Base-by-base conservation (phyloP, 2,888 invertebrate genomes). In the Stenodema calcarata region DNA sequence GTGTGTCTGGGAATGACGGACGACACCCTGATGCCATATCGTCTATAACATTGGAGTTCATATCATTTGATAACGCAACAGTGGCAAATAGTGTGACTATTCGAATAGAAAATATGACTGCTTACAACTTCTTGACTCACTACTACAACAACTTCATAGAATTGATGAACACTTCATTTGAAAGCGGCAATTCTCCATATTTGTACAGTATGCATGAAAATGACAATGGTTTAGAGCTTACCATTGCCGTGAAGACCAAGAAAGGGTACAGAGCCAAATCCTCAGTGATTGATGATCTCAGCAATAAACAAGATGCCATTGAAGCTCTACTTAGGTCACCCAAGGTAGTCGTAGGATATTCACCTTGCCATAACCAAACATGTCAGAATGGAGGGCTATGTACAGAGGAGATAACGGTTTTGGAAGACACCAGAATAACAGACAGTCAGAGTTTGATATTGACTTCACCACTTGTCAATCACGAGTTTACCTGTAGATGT, bases 1-100 rank as follows among this genome's bases (percentile, higher is more conserved):
- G 94, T 42, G 94, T 98, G 0, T 94, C 95, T 11, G 98, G 98
- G 0, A 97, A 96, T 91, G 99, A 99, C 91, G 98, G 98, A 0
- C 94, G 94, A 89, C 97, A 97, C 90, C 93, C 93, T 86, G 95
- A 96, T 91, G 98, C 98, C 0, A 92, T 94, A n/a, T 98, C 98
- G 0, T 95, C 95, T 9, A 95, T 97, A 2, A 95, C 95, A 6
- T 94, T 98, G 0, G 95, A 96, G 90, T 97, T 97, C 90, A 92
- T 95, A 81, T 93, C 93, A 2, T 96, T 97, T 90, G 94, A 95
- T 89, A 97, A 97, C 90, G 91, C 92, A 16, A 97, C 97, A 0
- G 93, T 98, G 4, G 95, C 95, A 85, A 96, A 97, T 91, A 96
- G 96, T 12, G 92, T 97, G 0, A 95, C 96, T 0, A 91, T 98